Evolutionary conservation across 2,113 vertebrate species (phyloP), one percentile per base, ranked within the genome.

Genomic region (Cyphomyrus plagiostoma): DNA sequence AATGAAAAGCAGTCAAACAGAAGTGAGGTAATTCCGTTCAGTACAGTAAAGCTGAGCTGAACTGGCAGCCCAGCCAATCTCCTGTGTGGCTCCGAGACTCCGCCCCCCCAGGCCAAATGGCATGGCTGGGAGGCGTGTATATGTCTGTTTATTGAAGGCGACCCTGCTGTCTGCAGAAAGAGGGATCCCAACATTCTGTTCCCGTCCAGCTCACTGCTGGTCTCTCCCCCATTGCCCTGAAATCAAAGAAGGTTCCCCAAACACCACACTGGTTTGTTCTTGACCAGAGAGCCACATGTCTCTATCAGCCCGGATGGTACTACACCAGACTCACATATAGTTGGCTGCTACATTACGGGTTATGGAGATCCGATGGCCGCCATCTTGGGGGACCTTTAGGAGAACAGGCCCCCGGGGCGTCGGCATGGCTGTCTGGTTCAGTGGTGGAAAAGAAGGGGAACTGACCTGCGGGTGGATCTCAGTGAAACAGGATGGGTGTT

Each of bases 131-230:
- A 26, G 56, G 70, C 58, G 62, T 89, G 86, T 91, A 90, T 90
- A 89, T 90, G 88, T 91, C 90, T 91, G 49, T 53, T 58, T 49
- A 80, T n/a, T 30, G 19, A 88, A 11, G 46, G 50, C 35, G 17
- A 49, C 48, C 3, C 87, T 90, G 70, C 21, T 13, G 15, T 62
- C 42, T 23, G 56, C 15, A 56, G 35, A 30, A 39, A 49, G 35
- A 21, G 6, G 19, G 8, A 46, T 42, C 13, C 35, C 35, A 77
- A 13, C 70, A 6, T 11, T 39, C 70, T 77, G 70, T 17, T 35
- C 70, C 30, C 15, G 2, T 77, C 15, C 26, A n/a, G 4, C 19
- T 77, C 15, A 35, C 15, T 39, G 30, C 70, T 66, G 62, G n/a
- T 10, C 62, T 66, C 62, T 66, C 9, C n/a, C n/a, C n/a, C 62